Evolutionary conservation across 2,113 vertebrate species (phyloP).

Genomic region (Marmota flaviventris): DNA sequence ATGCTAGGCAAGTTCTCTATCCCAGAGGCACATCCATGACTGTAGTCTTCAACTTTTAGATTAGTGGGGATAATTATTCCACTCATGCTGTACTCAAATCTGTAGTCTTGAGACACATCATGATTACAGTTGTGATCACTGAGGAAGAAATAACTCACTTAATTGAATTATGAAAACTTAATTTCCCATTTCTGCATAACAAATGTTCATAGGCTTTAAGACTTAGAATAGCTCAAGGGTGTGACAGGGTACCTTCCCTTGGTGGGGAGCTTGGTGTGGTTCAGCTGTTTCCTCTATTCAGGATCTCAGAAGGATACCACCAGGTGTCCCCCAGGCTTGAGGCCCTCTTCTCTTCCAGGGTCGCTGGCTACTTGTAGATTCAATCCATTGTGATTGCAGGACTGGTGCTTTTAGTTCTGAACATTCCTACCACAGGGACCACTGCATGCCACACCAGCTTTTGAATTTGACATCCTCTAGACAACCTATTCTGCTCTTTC

Average conservation of each 20-base stretch:
- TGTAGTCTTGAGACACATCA: background rate
- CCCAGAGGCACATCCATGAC: too few species aligned
- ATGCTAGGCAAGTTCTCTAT: background rate
- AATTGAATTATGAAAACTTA: background rate
- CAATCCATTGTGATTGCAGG: background rate
- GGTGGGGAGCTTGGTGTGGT: rapidly evolving
- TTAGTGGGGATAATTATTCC: background rate
- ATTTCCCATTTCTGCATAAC: background rate
- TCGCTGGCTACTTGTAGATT: background rate
- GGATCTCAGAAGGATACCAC: background rate
- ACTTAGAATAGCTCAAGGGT: background rate
- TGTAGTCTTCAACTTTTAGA: background rate
- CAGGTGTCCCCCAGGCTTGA: rapidly evolving
- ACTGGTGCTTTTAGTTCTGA: background rate
- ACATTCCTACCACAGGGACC: rapidly evolving
- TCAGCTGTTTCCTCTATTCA: background rate
- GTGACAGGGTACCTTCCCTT: rapidly evolving
- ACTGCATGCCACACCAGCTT: rapidly evolving
- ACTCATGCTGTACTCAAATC: background rate
- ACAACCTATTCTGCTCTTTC: background rate
- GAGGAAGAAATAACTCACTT: background rate
- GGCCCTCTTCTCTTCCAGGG: background rate
- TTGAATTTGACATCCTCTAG: too few species aligned
- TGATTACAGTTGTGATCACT: rapidly evolving
- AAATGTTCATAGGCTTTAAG: background rate